Percentiles rank a stretch among this genome's conserved stretches.
Evolutionary conservation across 2,113 vertebrate genomes (phyloP).

Genomic region (Dendropsophus ebraccatus): DNA sequence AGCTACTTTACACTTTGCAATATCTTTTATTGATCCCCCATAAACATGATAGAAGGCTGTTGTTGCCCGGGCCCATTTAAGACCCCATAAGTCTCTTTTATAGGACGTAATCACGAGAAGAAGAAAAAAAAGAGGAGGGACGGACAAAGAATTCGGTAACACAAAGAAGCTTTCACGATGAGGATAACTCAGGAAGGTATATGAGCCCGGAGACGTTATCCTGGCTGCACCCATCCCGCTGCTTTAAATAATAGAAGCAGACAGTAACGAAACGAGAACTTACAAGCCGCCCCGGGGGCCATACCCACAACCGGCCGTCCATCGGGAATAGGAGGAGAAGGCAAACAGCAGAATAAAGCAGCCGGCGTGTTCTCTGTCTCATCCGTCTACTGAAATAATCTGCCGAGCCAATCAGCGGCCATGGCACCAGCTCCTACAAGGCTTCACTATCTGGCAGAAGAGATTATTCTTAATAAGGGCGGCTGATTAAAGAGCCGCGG

Average conservation of each 20-base stretch:
- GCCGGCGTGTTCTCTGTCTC: background rate
- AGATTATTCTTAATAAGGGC: background rate
- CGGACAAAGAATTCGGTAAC: background rate
- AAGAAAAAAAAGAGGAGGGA: background rate
- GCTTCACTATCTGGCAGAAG: slow-evolving; percentile 3
- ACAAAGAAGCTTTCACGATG: slow-evolving; percentile 30
- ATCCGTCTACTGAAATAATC: background rate
- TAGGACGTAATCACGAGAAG: slow-evolving; percentile 36
- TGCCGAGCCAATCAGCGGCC: background rate
- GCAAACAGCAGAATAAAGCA: slow-evolving; percentile 28
- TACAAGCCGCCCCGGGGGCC: slow-evolving; percentile 13
- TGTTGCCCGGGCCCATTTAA: slow-evolving; percentile 23
- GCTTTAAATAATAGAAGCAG: slow-evolving; percentile 50
- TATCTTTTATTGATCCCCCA: slow-evolving; percentile 54
- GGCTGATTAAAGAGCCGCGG: background rate
- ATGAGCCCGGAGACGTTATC: slow-evolving; percentile 30
- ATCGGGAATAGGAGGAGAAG: slow-evolving; percentile 22
- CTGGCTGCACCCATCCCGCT: slow-evolving; percentile 8
- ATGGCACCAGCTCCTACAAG: background rate
- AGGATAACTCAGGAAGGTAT: slow-evolving; percentile 36
- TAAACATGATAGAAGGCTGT: slow-evolving; percentile 55
- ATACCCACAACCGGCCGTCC: background rate
- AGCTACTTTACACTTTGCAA: slow-evolving; percentile 51
- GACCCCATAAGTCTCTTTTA: slow-evolving; percentile 55
- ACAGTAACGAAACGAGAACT: slow-evolving; percentile 40